Base-by-base conservation (phyloP, 2,888 invertebrate genomes). In the Orthosia incerta region DNA sequence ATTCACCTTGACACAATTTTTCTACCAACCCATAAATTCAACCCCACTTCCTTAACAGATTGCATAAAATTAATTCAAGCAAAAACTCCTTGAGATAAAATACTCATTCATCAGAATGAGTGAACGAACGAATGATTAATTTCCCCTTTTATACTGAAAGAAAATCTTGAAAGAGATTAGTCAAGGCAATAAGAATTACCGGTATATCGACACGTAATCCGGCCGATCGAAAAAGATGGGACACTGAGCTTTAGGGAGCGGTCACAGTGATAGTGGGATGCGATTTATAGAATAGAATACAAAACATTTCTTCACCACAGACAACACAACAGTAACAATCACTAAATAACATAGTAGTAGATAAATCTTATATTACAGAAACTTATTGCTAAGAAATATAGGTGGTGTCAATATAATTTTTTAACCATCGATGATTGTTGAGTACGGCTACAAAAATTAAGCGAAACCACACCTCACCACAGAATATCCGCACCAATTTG, bases 131-230 rank as follows among this genome's bases (percentile, higher is more conserved):
- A 80, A 71, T 80, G 66, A 83, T 83, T 83, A 82, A 82, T 82
- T 76, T 56, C 26, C 26, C 39, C 65, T 69, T 79, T 71, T 74
- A 69, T 69, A 62, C 23, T 45, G 51, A 81, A 71, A 73, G 74
- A 81, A 73, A 84, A 65, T 73, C 69, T 79, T 81, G 70, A 74
- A 78, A 62, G 67, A 74, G 79, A 85, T 85, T 83, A 81, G 81
- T 79, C 71, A 85, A 73, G 74, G 86, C 80, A 86, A 86, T 84
- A 78, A 76, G 74, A 78, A 83, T 82, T 77, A 72, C 63, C 73
- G 64, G 56, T 74, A 65, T 67, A 79, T 82, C 67, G 64, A 75
- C 71, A 80, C 79, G 71, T 86, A 82, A 84, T 86, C 76, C 75
- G 51, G 59, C 26, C 71, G 79, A 73, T 73, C 68, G 78, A 74